A percentile compares a stretch with the other conserved stretches of the same genome.
Conservation (phyloP, 2,113 vertebrate genomes). For the Melanerpes formicivorus region DNA sequence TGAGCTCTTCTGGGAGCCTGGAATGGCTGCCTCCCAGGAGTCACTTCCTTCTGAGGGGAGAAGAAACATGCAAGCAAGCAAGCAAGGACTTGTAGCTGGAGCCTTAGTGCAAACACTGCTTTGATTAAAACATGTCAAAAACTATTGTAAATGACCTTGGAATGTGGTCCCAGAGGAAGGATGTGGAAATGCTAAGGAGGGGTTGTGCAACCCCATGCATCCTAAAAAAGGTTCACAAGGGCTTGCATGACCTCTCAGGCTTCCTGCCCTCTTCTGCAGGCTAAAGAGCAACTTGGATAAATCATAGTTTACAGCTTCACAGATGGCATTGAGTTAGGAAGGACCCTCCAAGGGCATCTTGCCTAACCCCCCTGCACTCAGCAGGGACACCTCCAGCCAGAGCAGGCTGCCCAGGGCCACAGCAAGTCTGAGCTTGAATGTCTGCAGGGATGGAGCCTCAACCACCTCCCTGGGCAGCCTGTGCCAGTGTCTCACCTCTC, state of each 20-base stretch:
- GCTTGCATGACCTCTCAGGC: background rate
- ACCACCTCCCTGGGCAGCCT: no score
- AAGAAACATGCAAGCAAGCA: background rate
- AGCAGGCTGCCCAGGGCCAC: no score
- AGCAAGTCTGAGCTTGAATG: no score
- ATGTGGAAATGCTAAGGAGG: background rate
- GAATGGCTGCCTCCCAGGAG: background rate
- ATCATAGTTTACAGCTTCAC: background rate
- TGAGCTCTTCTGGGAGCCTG: background rate
- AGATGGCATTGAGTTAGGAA: no score
- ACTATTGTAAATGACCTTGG: background rate
- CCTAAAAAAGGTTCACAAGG: background rate
- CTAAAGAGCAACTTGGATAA: background rate
- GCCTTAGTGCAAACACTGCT: background rate
- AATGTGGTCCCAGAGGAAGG: background rate
- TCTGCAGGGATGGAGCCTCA: no score
- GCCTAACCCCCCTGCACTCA: no score
- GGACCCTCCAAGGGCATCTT: no score
- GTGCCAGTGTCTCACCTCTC: no score
- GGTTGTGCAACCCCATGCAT: background rate
- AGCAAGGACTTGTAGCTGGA: background rate
- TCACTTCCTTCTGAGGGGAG: background rate
- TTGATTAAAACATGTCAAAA: constrained; percentile 8
- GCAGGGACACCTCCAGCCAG: no score
- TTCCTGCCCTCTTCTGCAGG: background rate